Evolutionary conservation across 2,888 invertebrate species (phyloP).

Genomic region (Agrotis puta): DNA sequence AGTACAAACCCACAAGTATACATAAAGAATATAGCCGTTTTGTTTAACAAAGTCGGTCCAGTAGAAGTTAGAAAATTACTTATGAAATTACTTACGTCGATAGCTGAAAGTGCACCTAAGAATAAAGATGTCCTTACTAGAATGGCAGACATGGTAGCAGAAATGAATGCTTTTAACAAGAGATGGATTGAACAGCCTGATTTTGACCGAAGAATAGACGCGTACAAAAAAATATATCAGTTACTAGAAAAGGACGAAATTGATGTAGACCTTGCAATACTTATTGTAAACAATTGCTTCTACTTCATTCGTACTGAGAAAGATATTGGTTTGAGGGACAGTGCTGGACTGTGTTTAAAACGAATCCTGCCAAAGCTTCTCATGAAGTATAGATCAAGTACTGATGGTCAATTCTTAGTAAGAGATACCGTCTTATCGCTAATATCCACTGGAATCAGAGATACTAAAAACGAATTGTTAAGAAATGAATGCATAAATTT

Average conservation of each 20-base stretch:
- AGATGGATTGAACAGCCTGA: slow-evolving; percentile 98
- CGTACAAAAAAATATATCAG: slow-evolving; percentile 93
- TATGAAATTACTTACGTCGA: slow-evolving; percentile 91
- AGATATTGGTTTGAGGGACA: slow-evolving; percentile 96
- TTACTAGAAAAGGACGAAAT: slow-evolving; percentile 88
- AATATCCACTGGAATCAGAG: slow-evolving; percentile 94
- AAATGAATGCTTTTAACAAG: slow-evolving; percentile 96
- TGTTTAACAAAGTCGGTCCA: slow-evolving; percentile 93
- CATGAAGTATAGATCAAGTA: slow-evolving; percentile 87
- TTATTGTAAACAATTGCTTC: slow-evolving; percentile 96
- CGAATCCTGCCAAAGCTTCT: slow-evolving; percentile 92
- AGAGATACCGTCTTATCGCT: slow-evolving; percentile 94
- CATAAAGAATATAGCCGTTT: slow-evolving; percentile 93
- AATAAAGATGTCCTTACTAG: slow-evolving; percentile 86
- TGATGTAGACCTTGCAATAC: slow-evolving; percentile 92
- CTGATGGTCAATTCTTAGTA: slow-evolving; percentile 93
- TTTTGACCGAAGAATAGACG: slow-evolving; percentile 95
- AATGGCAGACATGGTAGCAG: slow-evolving; percentile 90
- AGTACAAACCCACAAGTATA: slow-evolving; percentile 92
- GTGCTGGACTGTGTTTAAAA: slow-evolving; percentile 94
- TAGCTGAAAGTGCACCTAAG: slow-evolving; percentile 86
- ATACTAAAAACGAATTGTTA: slow-evolving; percentile 93
- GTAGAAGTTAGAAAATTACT: slow-evolving; percentile 93
- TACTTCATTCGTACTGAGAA: slow-evolving; percentile 94
- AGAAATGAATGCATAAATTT: slow-evolving; percentile 95